A percentile compares a stretch with the other conserved stretches of the same genome.
Conservation (phyloP, 2,888 invertebrate genomes). For the Prosapia bicincta region DNA sequence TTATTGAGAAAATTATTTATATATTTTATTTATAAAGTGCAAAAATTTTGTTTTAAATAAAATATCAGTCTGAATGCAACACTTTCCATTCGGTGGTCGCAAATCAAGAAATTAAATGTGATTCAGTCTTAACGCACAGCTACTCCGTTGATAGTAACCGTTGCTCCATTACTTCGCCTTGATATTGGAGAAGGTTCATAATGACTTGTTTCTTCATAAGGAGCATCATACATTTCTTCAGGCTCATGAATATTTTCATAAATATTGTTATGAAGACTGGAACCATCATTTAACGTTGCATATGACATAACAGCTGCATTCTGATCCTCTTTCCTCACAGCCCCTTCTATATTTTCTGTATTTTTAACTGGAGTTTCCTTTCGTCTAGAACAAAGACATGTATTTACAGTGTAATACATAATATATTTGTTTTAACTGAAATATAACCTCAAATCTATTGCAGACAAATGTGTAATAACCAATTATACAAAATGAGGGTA, state of each 20-base stretch:
- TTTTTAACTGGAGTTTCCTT: slow-evolving; percentile 85
- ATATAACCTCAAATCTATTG: no score
- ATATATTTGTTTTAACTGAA: no score
- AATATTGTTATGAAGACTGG: slow-evolving; percentile 52
- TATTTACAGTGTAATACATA: no score
- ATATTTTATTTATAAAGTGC: no score
- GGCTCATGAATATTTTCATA: slow-evolving; percentile 59
- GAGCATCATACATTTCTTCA: slow-evolving; percentile 68
- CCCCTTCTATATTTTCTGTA: slow-evolving; percentile 83
- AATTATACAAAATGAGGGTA: no score
- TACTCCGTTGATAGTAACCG: slow-evolving; percentile 84
- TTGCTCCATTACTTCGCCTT: slow-evolving; percentile 47
- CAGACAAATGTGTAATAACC: no score
- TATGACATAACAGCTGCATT: slow-evolving; percentile 88
- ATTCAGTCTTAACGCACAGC: slow-evolving; percentile 58
- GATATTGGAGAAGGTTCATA: slow-evolving; percentile 66
- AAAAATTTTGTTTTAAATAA: no score
- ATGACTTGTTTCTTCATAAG: slow-evolving; percentile 66
- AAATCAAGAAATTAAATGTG: not conserved
- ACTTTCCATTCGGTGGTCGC: not conserved
- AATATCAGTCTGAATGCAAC: not conserved
- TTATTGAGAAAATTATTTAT: no score
- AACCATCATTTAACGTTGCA: slow-evolving; percentile 72
- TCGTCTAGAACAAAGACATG: slow-evolving; percentile 57
- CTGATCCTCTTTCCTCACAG: slow-evolving; percentile 80